Conservation (phyloP, 1,140 invertebrate genomes). For the Mercenaria mercenaria region DNA sequence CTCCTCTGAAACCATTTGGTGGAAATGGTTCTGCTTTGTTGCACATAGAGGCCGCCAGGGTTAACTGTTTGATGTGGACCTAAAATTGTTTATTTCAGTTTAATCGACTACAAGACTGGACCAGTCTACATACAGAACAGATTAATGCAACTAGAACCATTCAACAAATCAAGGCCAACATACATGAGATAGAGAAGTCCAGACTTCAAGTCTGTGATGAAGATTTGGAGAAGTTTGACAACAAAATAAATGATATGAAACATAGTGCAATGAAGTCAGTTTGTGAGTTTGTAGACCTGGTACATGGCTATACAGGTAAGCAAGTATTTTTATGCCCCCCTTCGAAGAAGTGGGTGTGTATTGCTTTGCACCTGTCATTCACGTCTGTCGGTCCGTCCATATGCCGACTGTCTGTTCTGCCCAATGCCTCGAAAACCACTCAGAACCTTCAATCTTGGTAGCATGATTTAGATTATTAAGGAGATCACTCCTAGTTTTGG, state of each 20-base stretch:
- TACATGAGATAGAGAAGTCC: constrained; percentile 81
- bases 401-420: no score
- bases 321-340: neutral
- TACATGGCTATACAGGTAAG: neutral
- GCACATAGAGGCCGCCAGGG: no score
- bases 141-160: constrained; percentile 82
- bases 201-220: constrained; percentile 77
- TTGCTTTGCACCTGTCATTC: neutral
- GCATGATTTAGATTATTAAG: no score
- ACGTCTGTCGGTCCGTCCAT: no score
- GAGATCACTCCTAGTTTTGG: no score
- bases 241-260: constrained; percentile 74
- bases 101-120: constrained; percentile 76
- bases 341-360: no score
- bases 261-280: constrained; percentile 72
- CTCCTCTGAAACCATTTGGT: no score
- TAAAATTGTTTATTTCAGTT: constrained; percentile 76
- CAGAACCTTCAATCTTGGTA: no score
- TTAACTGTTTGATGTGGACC: no score
- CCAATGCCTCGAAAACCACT: no score
- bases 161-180: constrained; percentile 82
- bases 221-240: constrained; percentile 78
- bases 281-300: constrained; percentile 71
- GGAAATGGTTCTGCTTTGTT: no score
- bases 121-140: constrained; percentile 78